Conservation (phyloP, 1,140 invertebrate genomes). For the Ceratina calcarata region DNA sequence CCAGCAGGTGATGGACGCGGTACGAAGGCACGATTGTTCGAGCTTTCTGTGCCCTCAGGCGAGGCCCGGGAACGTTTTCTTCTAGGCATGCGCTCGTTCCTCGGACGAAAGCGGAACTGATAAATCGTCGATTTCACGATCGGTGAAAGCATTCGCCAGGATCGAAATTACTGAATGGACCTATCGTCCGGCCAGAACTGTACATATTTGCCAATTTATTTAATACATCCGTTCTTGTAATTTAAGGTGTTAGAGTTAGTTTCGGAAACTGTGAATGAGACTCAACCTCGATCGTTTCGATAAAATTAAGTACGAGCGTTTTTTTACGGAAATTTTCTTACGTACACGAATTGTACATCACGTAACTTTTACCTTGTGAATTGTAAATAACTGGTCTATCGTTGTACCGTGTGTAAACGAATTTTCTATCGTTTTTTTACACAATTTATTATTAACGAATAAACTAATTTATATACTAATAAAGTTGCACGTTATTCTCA, state of each 20-base stretch:
- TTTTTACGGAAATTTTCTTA: too few relatives aligned
- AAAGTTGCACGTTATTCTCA: neutral
- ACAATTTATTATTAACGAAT: neutral
- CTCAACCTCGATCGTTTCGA: conserved; percentile 1
- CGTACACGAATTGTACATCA: too few relatives aligned
- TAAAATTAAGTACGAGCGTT: too few relatives aligned
- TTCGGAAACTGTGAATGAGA: neutral
- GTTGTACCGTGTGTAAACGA: neutral
- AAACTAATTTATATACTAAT: conserved; percentile 12
- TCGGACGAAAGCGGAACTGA: conserved; percentile 24
- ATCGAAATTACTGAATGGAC: neutral
- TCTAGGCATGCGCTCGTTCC: conserved; percentile 32
- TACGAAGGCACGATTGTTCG: conserved; percentile 82
- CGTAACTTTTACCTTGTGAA: neutral
- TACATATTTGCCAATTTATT: conserved; percentile 63
- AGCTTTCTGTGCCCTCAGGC: conserved; percentile 80
- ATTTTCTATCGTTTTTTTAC: conserved; percentile 13
- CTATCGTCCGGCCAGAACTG: conserved; percentile 37
- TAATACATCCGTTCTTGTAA: conserved; percentile 47
- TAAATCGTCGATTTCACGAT: conserved; percentile 18
- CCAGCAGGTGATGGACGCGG: conserved; percentile 83
- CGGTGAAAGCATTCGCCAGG: conserved; percentile 32
- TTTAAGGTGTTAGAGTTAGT: conserved; percentile 45
- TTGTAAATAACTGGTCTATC: neutral
- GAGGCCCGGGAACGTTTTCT: conserved; percentile 67